Conservation (phyloP, 2,888 invertebrate genomes). For the Rotaria magnacalcarata region DNA sequence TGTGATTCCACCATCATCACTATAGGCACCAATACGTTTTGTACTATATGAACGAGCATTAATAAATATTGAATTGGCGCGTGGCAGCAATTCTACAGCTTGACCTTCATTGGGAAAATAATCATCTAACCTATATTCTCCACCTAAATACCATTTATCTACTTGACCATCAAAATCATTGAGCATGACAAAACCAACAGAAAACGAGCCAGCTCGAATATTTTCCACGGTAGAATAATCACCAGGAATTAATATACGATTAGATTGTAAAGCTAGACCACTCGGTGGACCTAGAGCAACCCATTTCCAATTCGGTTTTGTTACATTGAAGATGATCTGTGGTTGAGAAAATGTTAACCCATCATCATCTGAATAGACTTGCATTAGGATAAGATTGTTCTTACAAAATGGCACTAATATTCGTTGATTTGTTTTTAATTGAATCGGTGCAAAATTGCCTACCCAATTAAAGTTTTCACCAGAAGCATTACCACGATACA, state of each 20-base stretch:
- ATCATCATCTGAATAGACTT: not conserved
- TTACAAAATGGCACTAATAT: too few species aligned
- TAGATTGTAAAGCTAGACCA: not conserved
- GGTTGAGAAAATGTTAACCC: not conserved
- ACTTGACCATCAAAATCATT: not conserved
- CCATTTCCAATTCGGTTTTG: not conserved
- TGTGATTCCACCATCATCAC: not conserved
- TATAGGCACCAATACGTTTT: not conserved
- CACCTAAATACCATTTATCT: not conserved
- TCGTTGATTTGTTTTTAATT: too few species aligned
- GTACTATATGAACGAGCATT: not conserved
- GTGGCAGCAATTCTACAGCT: not conserved
- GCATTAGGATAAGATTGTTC: not conserved
- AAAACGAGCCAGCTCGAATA: not conserved
- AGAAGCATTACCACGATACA: too few species aligned
- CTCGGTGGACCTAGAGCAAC: not conserved
- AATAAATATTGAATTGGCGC: not conserved
- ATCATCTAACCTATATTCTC: not conserved
- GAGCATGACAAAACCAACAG: not conserved
- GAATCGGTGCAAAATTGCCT: too few species aligned
- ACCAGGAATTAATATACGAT: not conserved
- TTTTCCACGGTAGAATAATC: not conserved
- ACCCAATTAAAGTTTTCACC: too few species aligned
- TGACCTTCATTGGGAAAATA: not conserved
- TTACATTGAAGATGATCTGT: not conserved